Conservation (phyloP, 2,113 vertebrate species). For the Tupaia tana region DNA sequence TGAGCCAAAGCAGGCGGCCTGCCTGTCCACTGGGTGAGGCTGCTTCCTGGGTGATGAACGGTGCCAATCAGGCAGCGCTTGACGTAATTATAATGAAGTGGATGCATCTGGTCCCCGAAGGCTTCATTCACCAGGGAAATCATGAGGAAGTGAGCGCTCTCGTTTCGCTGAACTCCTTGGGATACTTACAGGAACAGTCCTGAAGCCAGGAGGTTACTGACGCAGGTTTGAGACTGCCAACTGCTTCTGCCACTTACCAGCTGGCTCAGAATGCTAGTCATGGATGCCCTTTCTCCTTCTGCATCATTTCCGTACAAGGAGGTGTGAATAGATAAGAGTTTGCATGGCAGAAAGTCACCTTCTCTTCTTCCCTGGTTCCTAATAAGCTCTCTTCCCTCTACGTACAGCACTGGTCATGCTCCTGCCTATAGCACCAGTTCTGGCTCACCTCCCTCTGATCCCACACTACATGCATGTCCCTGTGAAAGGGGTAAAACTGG, state of each 20-base stretch:
- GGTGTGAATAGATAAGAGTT: not conserved
- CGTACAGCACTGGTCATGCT: not conserved
- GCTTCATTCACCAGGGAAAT: conserved; percentile 63
- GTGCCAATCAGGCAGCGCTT: conserved; percentile 66
- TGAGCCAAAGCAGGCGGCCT: conserved; percentile 16
- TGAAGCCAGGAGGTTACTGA: not conserved
- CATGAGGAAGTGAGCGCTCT: conserved; percentile 51
- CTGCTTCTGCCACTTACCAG: not conserved
- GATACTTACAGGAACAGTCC: not conserved
- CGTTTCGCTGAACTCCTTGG: conserved; percentile 39
- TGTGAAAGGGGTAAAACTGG: not conserved
- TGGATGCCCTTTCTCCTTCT: not conserved
- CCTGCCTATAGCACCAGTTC: not conserved
- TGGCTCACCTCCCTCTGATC: not conserved
- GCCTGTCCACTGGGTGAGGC: not conserved
- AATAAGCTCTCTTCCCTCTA: not conserved
- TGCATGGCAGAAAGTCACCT: not conserved
- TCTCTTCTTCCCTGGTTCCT: not conserved
- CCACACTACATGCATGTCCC: not conserved
- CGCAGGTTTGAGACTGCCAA: not conserved
- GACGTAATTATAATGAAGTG: conserved; percentile 66
- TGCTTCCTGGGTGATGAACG: conserved; percentile 38
- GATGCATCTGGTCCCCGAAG: conserved; percentile 68
- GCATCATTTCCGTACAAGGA: not conserved
- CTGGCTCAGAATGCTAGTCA: not conserved